Conservation (phyloP, 2,888 invertebrate genomes). For the Exephanes ischioxanthus region DNA sequence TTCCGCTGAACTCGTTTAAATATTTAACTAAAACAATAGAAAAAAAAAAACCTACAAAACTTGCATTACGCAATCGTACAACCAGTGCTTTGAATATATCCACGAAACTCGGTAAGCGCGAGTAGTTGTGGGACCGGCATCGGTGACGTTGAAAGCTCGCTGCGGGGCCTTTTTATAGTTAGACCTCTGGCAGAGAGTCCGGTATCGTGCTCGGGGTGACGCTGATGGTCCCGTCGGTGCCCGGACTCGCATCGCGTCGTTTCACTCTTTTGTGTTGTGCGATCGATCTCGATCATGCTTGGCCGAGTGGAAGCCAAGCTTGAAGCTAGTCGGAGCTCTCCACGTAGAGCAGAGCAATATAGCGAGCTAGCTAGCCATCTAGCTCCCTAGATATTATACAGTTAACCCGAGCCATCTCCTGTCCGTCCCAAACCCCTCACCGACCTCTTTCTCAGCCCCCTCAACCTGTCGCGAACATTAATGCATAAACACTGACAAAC, state of each 20-base stretch:
- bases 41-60: background rate
- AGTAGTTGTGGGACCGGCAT: constrained; percentile 12
- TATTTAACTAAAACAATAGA: background rate
- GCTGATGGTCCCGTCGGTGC: constrained; percentile 14
- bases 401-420: constrained; percentile 16
- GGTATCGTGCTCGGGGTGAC: constrained; percentile 20
- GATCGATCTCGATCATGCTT: constrained; percentile 81
- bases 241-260: constrained; percentile 30
- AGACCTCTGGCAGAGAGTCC: constrained; percentile 74
- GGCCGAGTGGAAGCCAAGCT: constrained; percentile 78
- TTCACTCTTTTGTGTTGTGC: constrained; percentile 76
- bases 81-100: background rate
- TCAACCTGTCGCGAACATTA: constrained; percentile 43
- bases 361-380: constrained; percentile 10
- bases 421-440: constrained; percentile 28
- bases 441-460: constrained; percentile 13
- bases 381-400: constrained; percentile 7
- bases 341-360: constrained; percentile 14
- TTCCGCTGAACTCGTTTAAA: background rate
- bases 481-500: constrained; percentile 44
- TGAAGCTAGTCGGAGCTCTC: constrained; percentile 65
- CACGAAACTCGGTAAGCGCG: background rate
- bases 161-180: constrained; percentile 79
- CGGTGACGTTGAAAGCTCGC: constrained; percentile 69
- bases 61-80: background rate